Evolutionary conservation across 35 echinoderm and acorn worm species (phyloP), one percentile per base, ranked within the genome.

Genomic region (Apostichopus parvimensis): DNA sequence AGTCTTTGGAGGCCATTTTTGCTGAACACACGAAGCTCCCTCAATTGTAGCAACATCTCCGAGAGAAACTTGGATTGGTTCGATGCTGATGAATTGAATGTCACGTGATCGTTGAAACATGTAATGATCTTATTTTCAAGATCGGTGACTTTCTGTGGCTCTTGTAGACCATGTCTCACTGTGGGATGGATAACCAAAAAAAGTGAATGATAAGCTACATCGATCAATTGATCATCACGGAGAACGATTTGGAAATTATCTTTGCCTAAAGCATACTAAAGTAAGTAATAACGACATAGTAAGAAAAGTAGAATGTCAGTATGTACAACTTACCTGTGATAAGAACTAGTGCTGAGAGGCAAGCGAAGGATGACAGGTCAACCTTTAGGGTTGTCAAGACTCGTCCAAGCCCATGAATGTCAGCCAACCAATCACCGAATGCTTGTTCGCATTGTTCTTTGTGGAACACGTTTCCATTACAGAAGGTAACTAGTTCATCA

Each of bases 81-180:
- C 13, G 91, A 73, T 71, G 95, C 95, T 57, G 92, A 87, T 25
- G 96, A 93, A 56, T 99, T 99, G 93, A 91, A 99, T 6, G 97
- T 99, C 91, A 99, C 95, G 93, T 99, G 97, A 66, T 99, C 97
- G 65, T 94, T 95, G 55, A 99, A 92, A 66, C 94, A 99, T 52
- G 87, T 90, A 65, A 99, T 96, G 88, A 99, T 95, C 58, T 94
- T 96, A 83, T 94, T 96, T 82, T 99, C 95, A 6, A 99, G 82
- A 24, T 96, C 93, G 68, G 91, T 94, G 57, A 99, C 97, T 70
- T 95, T 99, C 28, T 79, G 87, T 55, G 97, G 95, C 60, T 96
- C 93, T 88, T 99, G 96, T 28, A 94, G 73, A 56, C 97, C 97
- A 83, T 99, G 97, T 91, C 97, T 90, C 79, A 96, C 97, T 99